phyloP scores from a whole-genome alignment of 2,797 vertebrate genomes.

The Labroides dimidiatus region DNA sequence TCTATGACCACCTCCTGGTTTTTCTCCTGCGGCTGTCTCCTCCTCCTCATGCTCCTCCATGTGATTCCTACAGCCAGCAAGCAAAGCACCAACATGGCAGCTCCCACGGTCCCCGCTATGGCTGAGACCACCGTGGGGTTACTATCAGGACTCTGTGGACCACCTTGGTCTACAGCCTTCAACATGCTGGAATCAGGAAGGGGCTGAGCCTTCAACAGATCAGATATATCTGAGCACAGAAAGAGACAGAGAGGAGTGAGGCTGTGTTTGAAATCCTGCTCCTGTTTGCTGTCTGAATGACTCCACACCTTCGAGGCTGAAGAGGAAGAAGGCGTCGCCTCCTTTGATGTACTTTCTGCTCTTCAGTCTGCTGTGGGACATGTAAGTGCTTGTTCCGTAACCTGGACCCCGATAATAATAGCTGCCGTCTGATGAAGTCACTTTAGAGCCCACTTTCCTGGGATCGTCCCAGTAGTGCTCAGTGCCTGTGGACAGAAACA shows the following conservation, averaged over 20 bases:
- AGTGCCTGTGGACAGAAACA: slow-evolving; percentile 38
- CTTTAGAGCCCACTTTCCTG: slow-evolving; percentile 81
- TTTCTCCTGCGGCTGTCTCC: neutral
- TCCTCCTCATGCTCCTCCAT: slow-evolving; percentile 69
- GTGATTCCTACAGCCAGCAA: slow-evolving; percentile 71
- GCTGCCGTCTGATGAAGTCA: slow-evolving; percentile 82
- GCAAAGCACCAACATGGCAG: slow-evolving; percentile 78
- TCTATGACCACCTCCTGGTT: slow-evolving; percentile 1
- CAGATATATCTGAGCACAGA: slow-evolving; percentile 82
- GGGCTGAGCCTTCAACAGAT: slow-evolving; percentile 76
- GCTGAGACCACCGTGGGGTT: slow-evolving; percentile 61
- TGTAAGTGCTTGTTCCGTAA: slow-evolving; percentile 78
- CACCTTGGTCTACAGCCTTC: slow-evolving; percentile 70
- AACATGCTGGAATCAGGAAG: slow-evolving; percentile 63
- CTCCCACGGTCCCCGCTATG: slow-evolving; percentile 76
- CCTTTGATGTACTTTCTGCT: slow-evolving; percentile 90
- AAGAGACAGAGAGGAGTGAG: neutral
- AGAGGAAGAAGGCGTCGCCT: slow-evolving; percentile 84
- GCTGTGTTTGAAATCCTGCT: neutral
- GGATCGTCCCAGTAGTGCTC: slow-evolving; percentile 88
- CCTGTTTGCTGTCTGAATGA: neutral
- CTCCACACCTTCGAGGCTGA: slow-evolving; percentile 88
- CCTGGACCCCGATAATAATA: slow-evolving; percentile 79
- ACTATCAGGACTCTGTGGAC: neutral
- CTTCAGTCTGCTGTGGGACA: slow-evolving; percentile 83